Conservation (phyloP, 2,888 invertebrate species). For the Catocala sponsa region DNA sequence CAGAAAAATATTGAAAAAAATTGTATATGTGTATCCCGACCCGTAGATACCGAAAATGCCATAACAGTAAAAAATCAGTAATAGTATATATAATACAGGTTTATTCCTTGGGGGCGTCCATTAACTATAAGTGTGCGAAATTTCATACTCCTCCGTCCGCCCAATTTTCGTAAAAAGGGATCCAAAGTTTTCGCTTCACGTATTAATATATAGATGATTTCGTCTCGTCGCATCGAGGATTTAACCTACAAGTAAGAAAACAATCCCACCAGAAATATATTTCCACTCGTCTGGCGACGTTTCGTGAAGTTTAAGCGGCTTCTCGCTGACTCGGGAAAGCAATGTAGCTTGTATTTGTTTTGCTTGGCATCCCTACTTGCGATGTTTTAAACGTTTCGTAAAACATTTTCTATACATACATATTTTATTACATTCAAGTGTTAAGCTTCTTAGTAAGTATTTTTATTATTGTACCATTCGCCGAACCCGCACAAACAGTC, state of each 20-base stretch:
- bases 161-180: too few species aligned
- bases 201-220: too few species aligned
- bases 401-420: constrained; percentile 17
- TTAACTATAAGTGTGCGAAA: too few species aligned
- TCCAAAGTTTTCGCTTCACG: too few species aligned
- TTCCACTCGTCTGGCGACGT: constrained; percentile 30
- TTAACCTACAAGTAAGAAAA: constrained; percentile 16
- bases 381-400: constrained; percentile 17
- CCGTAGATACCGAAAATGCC: too few species aligned
- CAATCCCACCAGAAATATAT: constrained; percentile 35
- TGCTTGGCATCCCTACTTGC: constrained; percentile 24
- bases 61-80: too few species aligned
- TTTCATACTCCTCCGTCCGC: too few species aligned
- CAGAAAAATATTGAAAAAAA: too few species aligned
- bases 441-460: neutral
- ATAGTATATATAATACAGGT: too few species aligned
- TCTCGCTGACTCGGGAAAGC: constrained; percentile 23
- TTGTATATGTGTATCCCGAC: too few species aligned
- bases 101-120: too few species aligned
- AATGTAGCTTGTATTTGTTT: constrained; percentile 34
- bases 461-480: constrained; percentile 7
- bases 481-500: constrained; percentile 20
- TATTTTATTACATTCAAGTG: neutral
- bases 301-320: constrained; percentile 42
- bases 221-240: constrained; percentile 14